phyloP scores from a whole-genome alignment of 2,888 invertebrate species.

The Drosophila meridionalis region DNA sequence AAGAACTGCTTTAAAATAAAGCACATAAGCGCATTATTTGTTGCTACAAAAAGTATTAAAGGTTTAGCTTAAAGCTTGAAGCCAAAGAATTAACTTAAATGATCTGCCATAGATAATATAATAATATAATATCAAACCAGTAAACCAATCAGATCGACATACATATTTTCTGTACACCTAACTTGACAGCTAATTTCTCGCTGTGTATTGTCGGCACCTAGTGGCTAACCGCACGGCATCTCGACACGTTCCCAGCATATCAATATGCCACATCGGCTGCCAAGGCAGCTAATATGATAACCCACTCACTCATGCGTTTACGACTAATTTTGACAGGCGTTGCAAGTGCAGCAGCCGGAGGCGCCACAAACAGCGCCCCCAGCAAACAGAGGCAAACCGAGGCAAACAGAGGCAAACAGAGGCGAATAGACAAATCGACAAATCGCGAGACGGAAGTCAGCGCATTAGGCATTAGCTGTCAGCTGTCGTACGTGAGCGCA shows the following conservation, averaged over 20 bases:
- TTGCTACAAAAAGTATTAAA: too few species aligned
- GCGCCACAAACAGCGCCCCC: not conserved
- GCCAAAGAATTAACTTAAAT: too few species aligned
- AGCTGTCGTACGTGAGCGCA: conserved; percentile 33
- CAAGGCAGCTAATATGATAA: conserved; percentile 59
- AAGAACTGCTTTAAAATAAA: too few species aligned
- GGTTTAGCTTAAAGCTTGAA: too few species aligned
- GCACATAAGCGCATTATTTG: too few species aligned
- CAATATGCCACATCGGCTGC: conserved; percentile 47
- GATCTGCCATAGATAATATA: too few species aligned
- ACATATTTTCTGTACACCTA: not conserved
- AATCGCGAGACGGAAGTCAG: conserved; percentile 10
- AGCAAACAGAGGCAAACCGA: not conserved
- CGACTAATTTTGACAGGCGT: conserved; percentile 48
- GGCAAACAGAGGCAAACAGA: not conserved
- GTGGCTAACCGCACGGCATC: conserved; percentile 50
- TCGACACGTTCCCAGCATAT: conserved; percentile 62
- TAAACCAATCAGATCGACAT: not conserved
- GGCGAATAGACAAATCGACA: not conserved
- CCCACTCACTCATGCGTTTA: conserved; percentile 58
- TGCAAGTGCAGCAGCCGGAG: conserved; percentile 14
- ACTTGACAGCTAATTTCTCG: not conserved
- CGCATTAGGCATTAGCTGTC: conserved; percentile 51
- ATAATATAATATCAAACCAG: too few species aligned
- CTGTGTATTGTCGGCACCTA: conserved; percentile 14